Percentiles rank a stretch among this genome's conserved stretches.
Evolutionary conservation across 2,888 invertebrate species (phyloP).

Genomic region (Diadegma fenestrale): DNA sequence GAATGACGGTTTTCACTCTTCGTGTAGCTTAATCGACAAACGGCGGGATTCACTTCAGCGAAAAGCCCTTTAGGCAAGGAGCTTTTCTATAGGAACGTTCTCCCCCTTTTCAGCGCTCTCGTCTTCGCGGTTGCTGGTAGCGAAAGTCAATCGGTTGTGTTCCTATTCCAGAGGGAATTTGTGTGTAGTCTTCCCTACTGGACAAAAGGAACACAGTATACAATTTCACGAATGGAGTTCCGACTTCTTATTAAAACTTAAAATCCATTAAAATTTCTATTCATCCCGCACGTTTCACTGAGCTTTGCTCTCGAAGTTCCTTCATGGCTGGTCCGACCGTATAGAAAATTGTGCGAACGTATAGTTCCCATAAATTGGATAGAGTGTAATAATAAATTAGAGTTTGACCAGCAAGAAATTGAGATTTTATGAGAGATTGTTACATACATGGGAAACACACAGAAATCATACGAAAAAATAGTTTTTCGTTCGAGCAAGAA

Average conservation of each 20-base stretch:
- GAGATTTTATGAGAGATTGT: background rate
- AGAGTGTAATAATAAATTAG: background rate
- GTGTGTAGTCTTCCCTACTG: background rate
- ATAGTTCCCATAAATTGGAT: background rate
- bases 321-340: background rate
- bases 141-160: slow-evolving; percentile 46
- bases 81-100: slow-evolving; percentile 43
- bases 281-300: slow-evolving; percentile 43
- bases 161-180: slow-evolving; percentile 29
- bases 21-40: slow-evolving; percentile 24
- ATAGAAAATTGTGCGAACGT: background rate
- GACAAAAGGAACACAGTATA: background rate
- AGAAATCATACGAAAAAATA: background rate
- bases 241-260: slow-evolving; percentile 65
- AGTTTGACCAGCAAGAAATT: background rate
- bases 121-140: slow-evolving; percentile 24
- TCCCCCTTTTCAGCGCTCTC: background rate
- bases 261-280: slow-evolving; percentile 69
- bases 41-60: slow-evolving; percentile 8
- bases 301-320: background rate
- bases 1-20: slow-evolving; percentile 38
- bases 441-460: no score
- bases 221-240: slow-evolving; percentile 1
- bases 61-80: slow-evolving; percentile 29
- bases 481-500: background rate